Percentiles rank a stretch among this genome's conserved stretches.
phyloP scores from a whole-genome alignment of 2,113 vertebrate genomes.

The Malurus alboscapulatus region DNA sequence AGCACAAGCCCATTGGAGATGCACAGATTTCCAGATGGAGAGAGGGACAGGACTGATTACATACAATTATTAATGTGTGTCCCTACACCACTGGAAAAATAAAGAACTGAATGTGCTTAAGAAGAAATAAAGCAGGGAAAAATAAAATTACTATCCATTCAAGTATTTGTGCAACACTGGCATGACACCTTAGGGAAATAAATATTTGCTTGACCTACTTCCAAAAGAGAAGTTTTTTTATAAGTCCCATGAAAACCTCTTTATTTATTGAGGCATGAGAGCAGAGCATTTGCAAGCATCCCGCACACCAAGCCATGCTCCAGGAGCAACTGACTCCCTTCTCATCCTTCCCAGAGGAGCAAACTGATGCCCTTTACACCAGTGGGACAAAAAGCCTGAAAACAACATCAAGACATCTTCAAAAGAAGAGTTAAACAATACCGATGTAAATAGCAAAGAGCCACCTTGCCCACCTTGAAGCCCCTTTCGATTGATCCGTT shows the following conservation, averaged over 20 bases:
- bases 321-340: not conserved
- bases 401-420: not conserved
- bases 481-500: not conserved
- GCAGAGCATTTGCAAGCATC: not conserved
- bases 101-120: not conserved
- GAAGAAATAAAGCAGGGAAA: not conserved
- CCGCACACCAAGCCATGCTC: accelerated
- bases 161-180: not conserved
- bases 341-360: not conserved
- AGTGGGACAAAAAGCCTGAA: not conserved
- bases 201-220: constrained; percentile 35
- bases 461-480: accelerated
- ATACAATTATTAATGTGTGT: not conserved
- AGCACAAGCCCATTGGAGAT: not conserved
- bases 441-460: accelerated
- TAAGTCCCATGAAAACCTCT: constrained; percentile 10
- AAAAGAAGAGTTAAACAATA: not conserved
- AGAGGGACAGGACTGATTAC: not conserved
- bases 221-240: not conserved
- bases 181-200: constrained; percentile 14
- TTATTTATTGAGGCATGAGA: not conserved
- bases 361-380: not conserved
- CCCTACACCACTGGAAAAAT: not conserved
- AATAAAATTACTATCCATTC: not conserved
- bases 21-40: not conserved